phyloP scores from a whole-genome alignment of 2,797 vertebrate species.

The Benthosema pterotum region DNA sequence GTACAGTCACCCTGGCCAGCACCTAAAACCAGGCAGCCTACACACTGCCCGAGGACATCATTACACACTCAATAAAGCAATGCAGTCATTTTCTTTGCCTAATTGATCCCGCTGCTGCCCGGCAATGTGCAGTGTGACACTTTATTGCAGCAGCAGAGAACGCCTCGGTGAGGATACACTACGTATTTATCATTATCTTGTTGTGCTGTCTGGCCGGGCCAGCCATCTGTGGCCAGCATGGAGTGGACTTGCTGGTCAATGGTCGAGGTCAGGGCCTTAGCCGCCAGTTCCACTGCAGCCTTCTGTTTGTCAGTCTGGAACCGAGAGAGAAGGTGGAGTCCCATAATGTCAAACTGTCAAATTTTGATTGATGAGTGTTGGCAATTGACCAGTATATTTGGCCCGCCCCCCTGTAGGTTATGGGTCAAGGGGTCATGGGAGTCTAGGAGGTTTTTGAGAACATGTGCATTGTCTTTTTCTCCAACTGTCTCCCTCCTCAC shows the following conservation, averaged over 20 bases:
- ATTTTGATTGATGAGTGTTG: too few species aligned
- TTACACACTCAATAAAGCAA: slow-evolving; percentile 81
- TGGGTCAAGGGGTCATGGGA: too few species aligned
- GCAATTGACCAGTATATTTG: too few species aligned
- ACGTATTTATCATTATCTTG: slow-evolving; percentile 53
- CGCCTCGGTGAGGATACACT: slow-evolving; percentile 38
- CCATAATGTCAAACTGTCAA: too few species aligned
- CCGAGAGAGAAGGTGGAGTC: too few species aligned
- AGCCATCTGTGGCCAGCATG: slow-evolving; percentile 64
- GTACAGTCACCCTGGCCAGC: neutral
- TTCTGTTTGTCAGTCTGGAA: slow-evolving; percentile 25
- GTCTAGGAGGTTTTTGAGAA: too few species aligned
- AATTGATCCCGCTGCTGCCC: slow-evolving; percentile 75
- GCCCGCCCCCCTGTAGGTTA: too few species aligned
- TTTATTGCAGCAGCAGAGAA: slow-evolving; percentile 47
- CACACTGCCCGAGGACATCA: slow-evolving; percentile 60
- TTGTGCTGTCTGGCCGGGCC: slow-evolving; percentile 47
- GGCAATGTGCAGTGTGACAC: slow-evolving; percentile 55
- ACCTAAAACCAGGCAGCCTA: slow-evolving; percentile 31
- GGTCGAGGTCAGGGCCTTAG: slow-evolving; percentile 57
- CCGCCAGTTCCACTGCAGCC: slow-evolving; percentile 26
- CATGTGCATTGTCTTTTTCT: too few species aligned
- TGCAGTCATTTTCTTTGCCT: slow-evolving; percentile 75
- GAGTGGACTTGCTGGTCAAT: slow-evolving; percentile 57
- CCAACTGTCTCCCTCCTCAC: too few species aligned